phyloP scores from a whole-genome alignment of 2,888 invertebrate species.

The Arge pagana region DNA sequence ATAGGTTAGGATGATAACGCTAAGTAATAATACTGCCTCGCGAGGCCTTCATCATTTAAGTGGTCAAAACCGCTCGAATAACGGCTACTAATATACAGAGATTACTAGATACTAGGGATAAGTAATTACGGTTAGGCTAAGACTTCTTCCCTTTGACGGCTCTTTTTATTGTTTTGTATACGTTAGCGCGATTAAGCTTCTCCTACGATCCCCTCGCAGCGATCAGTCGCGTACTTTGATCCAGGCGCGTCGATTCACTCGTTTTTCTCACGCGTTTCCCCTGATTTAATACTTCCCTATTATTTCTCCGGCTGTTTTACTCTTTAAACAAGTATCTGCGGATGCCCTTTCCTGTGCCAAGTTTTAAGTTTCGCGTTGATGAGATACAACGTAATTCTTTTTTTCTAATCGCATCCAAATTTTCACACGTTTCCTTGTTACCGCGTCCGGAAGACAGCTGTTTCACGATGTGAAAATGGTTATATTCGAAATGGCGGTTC shows the following conservation, averaged over 20 bases:
- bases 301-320: not conserved
- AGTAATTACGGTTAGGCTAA: constrained; percentile 7
- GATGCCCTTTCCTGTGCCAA: constrained; percentile 24
- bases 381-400: too few relatives aligned
- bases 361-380: constrained; percentile 20
- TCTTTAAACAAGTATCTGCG: constrained; percentile 11
- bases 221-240: constrained; percentile 1
- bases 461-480: too few relatives aligned
- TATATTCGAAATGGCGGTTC: too few relatives aligned
- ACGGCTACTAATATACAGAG: constrained; percentile 38
- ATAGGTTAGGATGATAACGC: constrained; percentile 21
- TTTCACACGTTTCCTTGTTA: too few relatives aligned
- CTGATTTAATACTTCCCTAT: not conserved
- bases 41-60: constrained; percentile 48
- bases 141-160: not conserved
- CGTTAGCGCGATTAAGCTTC: not conserved
- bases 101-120: constrained; percentile 49
- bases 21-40: constrained; percentile 48
- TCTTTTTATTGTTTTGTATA: not conserved
- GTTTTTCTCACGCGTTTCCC: not conserved
- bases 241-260: not conserved
- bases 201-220: not conserved
- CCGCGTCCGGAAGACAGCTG: too few relatives aligned
- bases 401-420: too few relatives aligned
- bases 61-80: constrained; percentile 16